phyloP scores from a whole-genome alignment of 2,888 invertebrate species.

The Cryptus viduatorius region DNA sequence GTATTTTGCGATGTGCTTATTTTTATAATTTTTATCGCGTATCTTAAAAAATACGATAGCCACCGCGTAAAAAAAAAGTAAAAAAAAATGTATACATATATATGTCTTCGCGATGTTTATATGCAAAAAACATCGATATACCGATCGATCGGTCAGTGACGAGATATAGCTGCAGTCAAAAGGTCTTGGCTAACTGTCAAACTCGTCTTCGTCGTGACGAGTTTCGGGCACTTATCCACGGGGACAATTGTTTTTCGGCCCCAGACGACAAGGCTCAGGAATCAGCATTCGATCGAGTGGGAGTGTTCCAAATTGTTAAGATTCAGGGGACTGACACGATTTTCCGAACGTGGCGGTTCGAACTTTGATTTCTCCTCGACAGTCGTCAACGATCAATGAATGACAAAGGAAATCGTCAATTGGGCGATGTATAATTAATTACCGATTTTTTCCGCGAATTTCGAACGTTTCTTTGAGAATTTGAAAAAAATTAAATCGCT shows the following conservation, averaged over 20 bases:
- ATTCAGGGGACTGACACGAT: constrained; percentile 60
- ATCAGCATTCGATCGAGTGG: constrained; percentile 41
- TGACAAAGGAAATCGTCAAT: constrained; percentile 5
- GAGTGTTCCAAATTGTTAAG: constrained; percentile 63
- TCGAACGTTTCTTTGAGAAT: not conserved
- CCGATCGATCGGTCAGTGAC: constrained; percentile 40
- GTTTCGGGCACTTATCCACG: constrained; percentile 55
- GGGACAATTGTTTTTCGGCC: constrained; percentile 62
- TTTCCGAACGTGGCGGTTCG: constrained; percentile 17
- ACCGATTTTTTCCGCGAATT: no score
- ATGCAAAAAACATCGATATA: constrained; percentile 41
- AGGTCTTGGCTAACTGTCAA: constrained; percentile 67
- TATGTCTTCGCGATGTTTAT: not conserved
- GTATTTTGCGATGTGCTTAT: not conserved
- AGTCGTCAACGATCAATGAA: constrained; percentile 59
- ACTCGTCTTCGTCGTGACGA: constrained; percentile 58
- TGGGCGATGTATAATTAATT: not conserved
- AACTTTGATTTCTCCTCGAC: constrained; percentile 34
- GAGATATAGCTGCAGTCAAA: constrained; percentile 49
- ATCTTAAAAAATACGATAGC: not conserved
- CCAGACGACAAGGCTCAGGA: constrained; percentile 21
- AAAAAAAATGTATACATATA: not conserved
- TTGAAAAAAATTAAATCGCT: not conserved
- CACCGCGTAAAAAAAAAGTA: constrained; percentile 9
- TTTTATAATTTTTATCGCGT: not conserved